These are phyloP conservation scores for Achlya flavicornis DNA, from an alignment of 2,888 invertebrate species.

Conservation along the genomic window DNA sequence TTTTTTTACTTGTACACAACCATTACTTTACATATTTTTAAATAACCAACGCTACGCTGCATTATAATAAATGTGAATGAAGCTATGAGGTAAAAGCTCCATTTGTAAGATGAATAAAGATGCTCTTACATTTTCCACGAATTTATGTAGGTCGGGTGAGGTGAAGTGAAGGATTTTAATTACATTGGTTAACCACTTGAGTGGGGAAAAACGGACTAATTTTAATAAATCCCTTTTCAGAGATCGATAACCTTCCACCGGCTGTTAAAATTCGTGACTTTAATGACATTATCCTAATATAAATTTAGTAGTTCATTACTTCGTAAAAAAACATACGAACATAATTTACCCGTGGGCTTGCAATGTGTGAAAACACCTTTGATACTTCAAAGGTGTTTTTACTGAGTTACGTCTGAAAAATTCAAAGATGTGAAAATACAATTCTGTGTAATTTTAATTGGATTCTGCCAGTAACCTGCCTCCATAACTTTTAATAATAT, in stretches of 20 bases:
- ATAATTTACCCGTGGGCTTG: neutral
- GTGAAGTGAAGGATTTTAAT: slow-evolving; percentile 33
- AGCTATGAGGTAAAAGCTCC: slow-evolving; percentile 2
- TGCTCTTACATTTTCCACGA: slow-evolving; percentile 3
- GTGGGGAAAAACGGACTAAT: slow-evolving; percentile 17
- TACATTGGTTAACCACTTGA: slow-evolving; percentile 25
- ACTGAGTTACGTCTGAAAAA: no score
- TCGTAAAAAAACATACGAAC: neutral
- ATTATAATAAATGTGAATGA: slow-evolving; percentile 11
- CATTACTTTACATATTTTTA: slow-evolving; percentile 2
- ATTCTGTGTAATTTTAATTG: neutral
- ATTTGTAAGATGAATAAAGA: slow-evolving; percentile 9
- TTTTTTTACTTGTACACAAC: neutral
- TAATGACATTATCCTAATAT: slow-evolving; percentile 31
- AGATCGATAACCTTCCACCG: slow-evolving; percentile 25
- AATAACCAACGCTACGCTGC: slow-evolving; percentile 6
- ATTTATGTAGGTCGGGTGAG: slow-evolving; percentile 17
- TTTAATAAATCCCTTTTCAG: slow-evolving; percentile 24
- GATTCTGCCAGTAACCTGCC: no score
- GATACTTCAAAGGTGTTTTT: no score
- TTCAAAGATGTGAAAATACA: neutral
- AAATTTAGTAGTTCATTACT: slow-evolving; percentile 23
- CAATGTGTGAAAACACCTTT: neutral
- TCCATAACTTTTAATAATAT: no score
- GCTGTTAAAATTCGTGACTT: slow-evolving; percentile 22